Evolutionary conservation across 2,113 vertebrate species (phyloP).

Genomic region (Tonatia bakeri): DNA sequence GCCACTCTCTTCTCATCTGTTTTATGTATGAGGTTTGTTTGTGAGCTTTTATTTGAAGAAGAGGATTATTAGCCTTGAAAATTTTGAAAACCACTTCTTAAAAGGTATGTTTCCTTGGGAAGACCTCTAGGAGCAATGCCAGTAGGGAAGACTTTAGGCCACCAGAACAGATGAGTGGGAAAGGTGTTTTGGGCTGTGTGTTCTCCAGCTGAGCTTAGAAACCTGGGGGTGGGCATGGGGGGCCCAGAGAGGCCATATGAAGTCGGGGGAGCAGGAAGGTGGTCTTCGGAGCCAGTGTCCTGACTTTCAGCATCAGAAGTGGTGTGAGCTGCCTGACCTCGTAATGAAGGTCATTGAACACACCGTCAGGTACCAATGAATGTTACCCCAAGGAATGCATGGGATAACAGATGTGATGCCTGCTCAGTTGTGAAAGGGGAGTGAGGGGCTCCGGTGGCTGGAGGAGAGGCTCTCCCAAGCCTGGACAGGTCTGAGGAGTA

Average conservation of each 20-base stretch:
- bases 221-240: background rate
- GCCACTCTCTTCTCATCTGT: background rate
- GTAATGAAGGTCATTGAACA: background rate
- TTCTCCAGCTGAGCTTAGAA: background rate
- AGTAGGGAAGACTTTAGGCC: background rate
- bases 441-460: background rate
- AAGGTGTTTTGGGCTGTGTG: background rate
- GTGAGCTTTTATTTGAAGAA: background rate
- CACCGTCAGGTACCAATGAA: no score
- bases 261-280: background rate
- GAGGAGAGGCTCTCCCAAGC: background rate
- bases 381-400: no score
- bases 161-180: background rate
- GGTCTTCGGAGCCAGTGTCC: background rate
- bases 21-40: background rate
- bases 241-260: background rate
- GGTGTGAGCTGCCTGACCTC: background rate
- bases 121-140: no score
- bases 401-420: background rate
- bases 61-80: no score
- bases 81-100: no score
- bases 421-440: background rate
- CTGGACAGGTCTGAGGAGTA: background rate
- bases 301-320: background rate
- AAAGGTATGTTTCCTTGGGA: no score